Conservation (phyloP, 2,797 vertebrate species). For the Halcyon leucocephala region DNA sequence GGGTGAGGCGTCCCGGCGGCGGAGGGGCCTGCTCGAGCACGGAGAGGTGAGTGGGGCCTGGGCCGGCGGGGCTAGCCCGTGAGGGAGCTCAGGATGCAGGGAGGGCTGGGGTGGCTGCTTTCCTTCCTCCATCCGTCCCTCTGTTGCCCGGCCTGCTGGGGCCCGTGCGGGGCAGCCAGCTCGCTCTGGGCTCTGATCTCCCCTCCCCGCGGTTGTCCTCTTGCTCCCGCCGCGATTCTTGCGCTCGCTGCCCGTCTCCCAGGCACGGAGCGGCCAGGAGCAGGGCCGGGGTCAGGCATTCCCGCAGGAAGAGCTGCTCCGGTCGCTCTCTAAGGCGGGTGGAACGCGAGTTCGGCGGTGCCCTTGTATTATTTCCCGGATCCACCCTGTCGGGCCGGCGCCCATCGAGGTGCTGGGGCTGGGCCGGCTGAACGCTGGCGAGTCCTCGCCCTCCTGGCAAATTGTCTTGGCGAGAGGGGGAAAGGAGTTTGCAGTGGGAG, state of each 20-base stretch:
- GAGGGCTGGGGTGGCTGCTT: no score
- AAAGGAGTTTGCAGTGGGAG: rapidly evolving
- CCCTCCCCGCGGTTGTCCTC: background rate
- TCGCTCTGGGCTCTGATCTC: background rate
- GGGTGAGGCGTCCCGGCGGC: background rate
- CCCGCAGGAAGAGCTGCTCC: background rate
- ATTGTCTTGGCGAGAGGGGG: rapidly evolving
- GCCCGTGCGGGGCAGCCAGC: background rate
- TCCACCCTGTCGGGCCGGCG: background rate
- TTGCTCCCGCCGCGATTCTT: background rate
- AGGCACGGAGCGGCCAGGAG: background rate
- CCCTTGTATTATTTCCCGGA: background rate
- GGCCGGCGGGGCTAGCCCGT: background rate
- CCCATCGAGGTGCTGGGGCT: no score
- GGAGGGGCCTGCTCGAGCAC: background rate
- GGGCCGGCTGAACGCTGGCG: no score
- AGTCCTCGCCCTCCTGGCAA: no score
- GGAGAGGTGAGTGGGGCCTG: slow-evolving; percentile 37
- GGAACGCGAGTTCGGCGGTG: background rate
- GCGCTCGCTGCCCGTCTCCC: background rate
- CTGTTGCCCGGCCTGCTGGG: background rate
- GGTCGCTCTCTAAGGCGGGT: rapidly evolving
- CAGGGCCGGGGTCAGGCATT: background rate
- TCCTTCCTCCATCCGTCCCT: no score
- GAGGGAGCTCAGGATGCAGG: background rate